These are phyloP conservation scores for Falco berigora DNA, from an alignment of 2,797 vertebrate genomes.

Conservation along the genomic window DNA sequence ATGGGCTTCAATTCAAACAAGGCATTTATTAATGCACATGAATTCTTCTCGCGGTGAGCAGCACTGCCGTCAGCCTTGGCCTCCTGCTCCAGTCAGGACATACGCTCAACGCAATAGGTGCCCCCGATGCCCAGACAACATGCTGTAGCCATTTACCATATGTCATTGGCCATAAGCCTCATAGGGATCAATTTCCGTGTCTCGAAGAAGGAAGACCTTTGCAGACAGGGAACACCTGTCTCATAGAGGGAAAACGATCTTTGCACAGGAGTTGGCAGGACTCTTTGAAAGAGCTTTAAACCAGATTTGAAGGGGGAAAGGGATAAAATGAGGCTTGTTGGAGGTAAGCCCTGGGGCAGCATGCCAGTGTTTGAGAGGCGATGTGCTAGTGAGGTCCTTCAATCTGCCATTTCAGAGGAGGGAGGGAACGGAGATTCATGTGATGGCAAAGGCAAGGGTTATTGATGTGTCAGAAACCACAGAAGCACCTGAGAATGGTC, in stretches of 20 bases:
- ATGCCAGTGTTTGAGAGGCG: neutral
- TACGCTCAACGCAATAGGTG: neutral
- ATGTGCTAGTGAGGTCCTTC: neutral
- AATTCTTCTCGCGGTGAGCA: neutral
- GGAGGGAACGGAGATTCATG: neutral
- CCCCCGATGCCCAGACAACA: neutral
- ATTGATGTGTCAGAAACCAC: neutral
- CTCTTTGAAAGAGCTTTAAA: neutral
- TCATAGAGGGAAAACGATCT: neutral
- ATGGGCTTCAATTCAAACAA: neutral
- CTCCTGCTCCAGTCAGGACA: neutral
- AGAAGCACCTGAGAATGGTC: too few species aligned
- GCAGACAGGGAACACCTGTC: neutral
- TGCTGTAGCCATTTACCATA: neutral
- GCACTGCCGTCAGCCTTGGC: neutral
- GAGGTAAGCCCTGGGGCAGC: neutral
- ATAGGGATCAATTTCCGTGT: neutral
- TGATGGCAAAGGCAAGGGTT: neutral
- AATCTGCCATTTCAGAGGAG: neutral
- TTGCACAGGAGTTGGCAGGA: neutral
- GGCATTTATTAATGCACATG: neutral
- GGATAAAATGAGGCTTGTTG: neutral
- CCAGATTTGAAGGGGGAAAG: neutral
- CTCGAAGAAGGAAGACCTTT: neutral
- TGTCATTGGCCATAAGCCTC: neutral